Evolutionary conservation across 1,140 invertebrate species (phyloP).

Genomic region (Halesus radiatus): DNA sequence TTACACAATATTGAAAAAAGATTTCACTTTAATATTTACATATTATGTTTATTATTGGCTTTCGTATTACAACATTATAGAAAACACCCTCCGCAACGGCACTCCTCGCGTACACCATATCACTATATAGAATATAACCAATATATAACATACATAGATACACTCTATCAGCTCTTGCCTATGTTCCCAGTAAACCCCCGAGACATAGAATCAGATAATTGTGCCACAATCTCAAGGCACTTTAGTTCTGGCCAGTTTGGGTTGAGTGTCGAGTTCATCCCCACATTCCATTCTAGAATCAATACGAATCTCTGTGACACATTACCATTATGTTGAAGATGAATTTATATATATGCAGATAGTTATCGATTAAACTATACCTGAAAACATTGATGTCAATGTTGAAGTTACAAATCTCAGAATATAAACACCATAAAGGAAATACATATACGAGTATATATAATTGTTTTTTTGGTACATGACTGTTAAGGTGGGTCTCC

Average conservation of each 20-base stretch:
- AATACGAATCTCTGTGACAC: no score
- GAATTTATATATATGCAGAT: no score
- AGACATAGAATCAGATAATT: conserved; percentile 45
- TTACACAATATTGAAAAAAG: background rate
- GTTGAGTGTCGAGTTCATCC: conserved; percentile 12
- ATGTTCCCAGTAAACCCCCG: conserved; percentile 5
- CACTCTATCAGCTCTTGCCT: conserved; percentile 16
- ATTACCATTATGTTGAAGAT: no score
- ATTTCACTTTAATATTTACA: conserved; percentile 46
- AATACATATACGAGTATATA: no score
- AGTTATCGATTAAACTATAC: no score
- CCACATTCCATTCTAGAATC: no score
- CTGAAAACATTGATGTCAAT: no score
- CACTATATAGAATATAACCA: conserved; percentile 20
- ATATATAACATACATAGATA: conserved; percentile 41
- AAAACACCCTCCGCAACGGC: conserved; percentile 48
- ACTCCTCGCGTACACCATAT: conserved; percentile 41
- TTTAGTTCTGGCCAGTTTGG: conserved; percentile 51
- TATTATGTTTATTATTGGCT: conserved; percentile 49
- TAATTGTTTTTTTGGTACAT: no score
- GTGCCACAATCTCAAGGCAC: conserved; percentile 52
- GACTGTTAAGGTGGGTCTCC: no score
- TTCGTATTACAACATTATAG: conserved; percentile 48
- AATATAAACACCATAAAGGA: no score
- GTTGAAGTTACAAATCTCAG: no score